Evolutionary conservation across 2,797 vertebrate species (phyloP), one percentile per base, ranked within the genome.

Genomic region (Malacoctenus gilli): DNA sequence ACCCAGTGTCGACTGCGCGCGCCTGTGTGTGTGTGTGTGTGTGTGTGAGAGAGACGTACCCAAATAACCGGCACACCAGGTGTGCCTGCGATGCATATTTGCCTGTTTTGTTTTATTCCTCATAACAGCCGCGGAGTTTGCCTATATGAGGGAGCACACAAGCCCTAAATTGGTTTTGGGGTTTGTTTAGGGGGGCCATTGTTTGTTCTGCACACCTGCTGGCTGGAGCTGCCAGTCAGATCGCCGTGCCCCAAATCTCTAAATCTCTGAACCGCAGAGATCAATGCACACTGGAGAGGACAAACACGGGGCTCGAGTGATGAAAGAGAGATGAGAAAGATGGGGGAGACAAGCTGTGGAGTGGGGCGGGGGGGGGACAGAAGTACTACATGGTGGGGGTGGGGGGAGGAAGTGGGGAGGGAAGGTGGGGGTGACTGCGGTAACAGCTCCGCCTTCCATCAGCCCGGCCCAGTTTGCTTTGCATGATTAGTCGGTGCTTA

Each of bases 101-200:
- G 72, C 66, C 74, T 73, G 62, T 62, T 85, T 77, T 73, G 62
- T 82, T 79, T 63, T 79, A 65, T 55, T 75, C 62, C 64, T 80
- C 67, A 76, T 79, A 79, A 80, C 71, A 71, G 74, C 75, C 79
- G 69, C 63, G 61, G 54, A 67, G 82, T 87, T 88, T 87, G 72
- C 80, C 72, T 84, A 77, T 83, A 77, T 72, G 63, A 73, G 67
- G 62, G 72, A 75, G 79, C 78, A 87, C 79, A 90, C 86, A 86
- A 64, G 40, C 42, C 55, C 62, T 72, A 88, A 89, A 90, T 90
- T 90, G 84, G 83, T 86, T 90, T 81, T 53, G 54, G 67, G 72
- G 80, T 87, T 89, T 87, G 81, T 77, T 86, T 73, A 82, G 78
- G 71, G n/a, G 75, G 79, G 58, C 6, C 36, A 41, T 47, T 89